Evolutionary conservation across 30 jellyfish, hydroid and myxozoan genomes (phyloP), one percentile per base, ranked within the genome.

Genomic region (Catostylus mosaicus): DNA sequence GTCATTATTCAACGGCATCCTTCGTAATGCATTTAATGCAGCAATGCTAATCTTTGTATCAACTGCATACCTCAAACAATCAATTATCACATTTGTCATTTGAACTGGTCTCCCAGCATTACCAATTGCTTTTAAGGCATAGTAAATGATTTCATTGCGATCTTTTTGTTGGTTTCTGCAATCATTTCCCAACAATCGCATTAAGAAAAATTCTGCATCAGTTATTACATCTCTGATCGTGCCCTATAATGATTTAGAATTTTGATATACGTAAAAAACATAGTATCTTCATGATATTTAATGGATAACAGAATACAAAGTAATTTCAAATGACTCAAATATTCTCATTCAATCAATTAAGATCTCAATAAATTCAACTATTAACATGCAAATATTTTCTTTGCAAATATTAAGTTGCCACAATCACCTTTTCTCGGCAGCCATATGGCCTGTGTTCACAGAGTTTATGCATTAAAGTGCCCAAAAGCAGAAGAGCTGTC

Each of bases 81-180:
- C 97, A 57, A 94, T 51, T 24, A 94, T 88, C n/a, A 88, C 72
- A 37, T 96, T 80, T 22, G 63, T 64, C 69, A 93, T 97, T 48
- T 66, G 51, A 20, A 67, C 61, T 2, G 97, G 97, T 80, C 96
- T 57, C 18, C 99, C 99, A 24, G 96, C 91, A 70, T 94, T 94
- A 5, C 99, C 99, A 60, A 94, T 94, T n/a, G 97, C 97, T 84
- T 88, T 94, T 70, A 94, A 73, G 7, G 97, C 90, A 62, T 86
- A 83, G 79, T 54, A 84, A 51, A 94, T 94, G 34, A 75, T 60
- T 22, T 88, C 75, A 46, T 60, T 72, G 33, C 76, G 65, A 16
- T 35, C 92, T 12, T 56, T 65, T 27, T 72, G 66, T 38, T 46
- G 22, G 19, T 61, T 67, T 60, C 87, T 92, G 82, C 99, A 94